Percentiles rank a stretch among this genome's conserved stretches.
These are phyloP conservation scores for Agonopterix arenella DNA, from an alignment of 2,888 invertebrate genomes.

Conservation along the genomic window DNA sequence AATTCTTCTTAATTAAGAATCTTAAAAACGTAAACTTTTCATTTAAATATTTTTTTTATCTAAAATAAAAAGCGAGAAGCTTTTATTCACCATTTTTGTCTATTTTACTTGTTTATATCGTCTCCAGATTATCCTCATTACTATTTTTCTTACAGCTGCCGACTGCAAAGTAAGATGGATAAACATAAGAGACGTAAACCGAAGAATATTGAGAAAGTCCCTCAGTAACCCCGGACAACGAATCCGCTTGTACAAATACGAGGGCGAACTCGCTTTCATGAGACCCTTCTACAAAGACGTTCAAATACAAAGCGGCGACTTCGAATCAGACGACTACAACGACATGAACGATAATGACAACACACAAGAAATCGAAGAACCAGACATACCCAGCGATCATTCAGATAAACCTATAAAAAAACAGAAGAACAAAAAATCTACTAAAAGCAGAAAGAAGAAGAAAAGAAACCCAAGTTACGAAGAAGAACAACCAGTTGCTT, in stretches of 20 bases:
- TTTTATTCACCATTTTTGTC: constrained; percentile 3
- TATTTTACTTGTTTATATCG: not conserved
- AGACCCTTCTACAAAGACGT: constrained; percentile 55
- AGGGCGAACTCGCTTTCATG: constrained; percentile 50
- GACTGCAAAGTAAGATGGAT: constrained; percentile 68
- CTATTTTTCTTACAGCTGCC: constrained; percentile 37
- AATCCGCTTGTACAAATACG: constrained; percentile 54
- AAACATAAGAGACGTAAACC: constrained; percentile 62
- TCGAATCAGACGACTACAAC: constrained; percentile 20
- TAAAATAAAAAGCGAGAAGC: constrained; percentile 3
- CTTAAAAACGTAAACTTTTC: no score
- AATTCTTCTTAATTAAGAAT: no score
- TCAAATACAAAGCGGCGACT: constrained; percentile 9
- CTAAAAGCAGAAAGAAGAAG: constrained; percentile 12
- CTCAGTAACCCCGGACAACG: constrained; percentile 21
- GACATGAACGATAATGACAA: constrained; percentile 26
- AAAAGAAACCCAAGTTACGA: constrained; percentile 23
- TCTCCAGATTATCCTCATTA: no score
- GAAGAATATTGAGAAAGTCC: constrained; percentile 49
- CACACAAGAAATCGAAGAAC: not conserved
- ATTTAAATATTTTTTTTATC: not conserved
- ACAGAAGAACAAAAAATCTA: constrained; percentile 16
- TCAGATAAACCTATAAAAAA: constrained; percentile 17
- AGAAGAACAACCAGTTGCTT: constrained; percentile 16
- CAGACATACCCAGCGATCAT: constrained; percentile 2